Conservation (phyloP, 2,888 invertebrate species). For the Aromia moschata region DNA sequence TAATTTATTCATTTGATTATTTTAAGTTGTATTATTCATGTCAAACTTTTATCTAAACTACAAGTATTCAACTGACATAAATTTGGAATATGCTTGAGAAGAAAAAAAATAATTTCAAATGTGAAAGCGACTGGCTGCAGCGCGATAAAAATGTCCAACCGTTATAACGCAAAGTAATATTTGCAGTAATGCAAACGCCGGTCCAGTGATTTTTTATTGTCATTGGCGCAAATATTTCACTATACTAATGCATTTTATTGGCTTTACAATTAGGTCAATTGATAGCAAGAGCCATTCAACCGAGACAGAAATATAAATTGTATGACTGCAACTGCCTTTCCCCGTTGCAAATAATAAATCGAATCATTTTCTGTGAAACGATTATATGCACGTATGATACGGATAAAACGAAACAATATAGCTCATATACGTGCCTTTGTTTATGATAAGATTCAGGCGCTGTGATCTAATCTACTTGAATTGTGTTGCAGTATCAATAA, state of each 20-base stretch:
- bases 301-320: slow-evolving; percentile 19
- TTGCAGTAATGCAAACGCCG: background rate
- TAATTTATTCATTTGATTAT: too few species aligned
- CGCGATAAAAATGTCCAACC: too few species aligned
- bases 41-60: too few species aligned
- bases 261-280: slow-evolving; percentile 28
- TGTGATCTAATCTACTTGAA: slow-evolving; percentile 18
- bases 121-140: too few species aligned
- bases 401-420: slow-evolving; percentile 21
- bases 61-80: too few species aligned
- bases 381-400: too few species aligned
- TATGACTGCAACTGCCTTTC: slow-evolving; percentile 13
- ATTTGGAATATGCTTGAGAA: too few species aligned
- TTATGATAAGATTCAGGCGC: slow-evolving; percentile 7
- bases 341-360: slow-evolving; percentile 18
- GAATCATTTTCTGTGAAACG: slow-evolving; percentile 18
- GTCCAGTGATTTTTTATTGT: background rate
- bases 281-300: slow-evolving; percentile 25
- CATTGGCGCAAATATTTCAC: slow-evolving; percentile 4
- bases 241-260: slow-evolving; percentile 24
- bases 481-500: slow-evolving; percentile 5
- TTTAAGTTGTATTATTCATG: too few species aligned
- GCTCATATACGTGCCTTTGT: slow-evolving; percentile 7
- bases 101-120: too few species aligned
- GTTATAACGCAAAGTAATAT: too few species aligned